Evolutionary conservation across 2,797 vertebrate genomes (phyloP).

Genomic region (Eurystomus glaucurus): DNA sequence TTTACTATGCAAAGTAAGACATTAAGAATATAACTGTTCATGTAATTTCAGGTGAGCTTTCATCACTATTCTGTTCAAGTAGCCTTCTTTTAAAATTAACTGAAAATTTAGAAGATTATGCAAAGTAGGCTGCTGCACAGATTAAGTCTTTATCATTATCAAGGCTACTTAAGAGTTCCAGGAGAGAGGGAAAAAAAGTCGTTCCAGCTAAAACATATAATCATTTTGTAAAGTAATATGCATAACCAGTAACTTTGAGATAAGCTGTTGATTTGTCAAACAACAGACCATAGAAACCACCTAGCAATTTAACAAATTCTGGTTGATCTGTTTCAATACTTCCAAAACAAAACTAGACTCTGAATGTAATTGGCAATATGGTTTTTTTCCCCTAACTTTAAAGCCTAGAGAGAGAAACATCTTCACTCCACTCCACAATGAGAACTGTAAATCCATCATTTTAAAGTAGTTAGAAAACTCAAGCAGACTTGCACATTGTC

Average conservation of each 20-base stretch:
- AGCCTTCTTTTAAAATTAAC: neutral
- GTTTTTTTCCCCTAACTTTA: neutral
- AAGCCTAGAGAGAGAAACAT: neutral
- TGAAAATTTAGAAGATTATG: conserved; percentile 14
- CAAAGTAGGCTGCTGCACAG: neutral
- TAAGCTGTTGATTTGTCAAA: neutral
- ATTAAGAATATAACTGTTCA: neutral
- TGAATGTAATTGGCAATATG: neutral
- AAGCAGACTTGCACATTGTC: neutral
- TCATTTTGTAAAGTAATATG: neutral
- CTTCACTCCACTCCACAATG: neutral
- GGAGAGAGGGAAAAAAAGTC: neutral
- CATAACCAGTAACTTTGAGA: neutral
- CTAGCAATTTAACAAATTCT: neutral
- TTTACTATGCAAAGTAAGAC: neutral
- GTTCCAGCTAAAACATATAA: neutral
- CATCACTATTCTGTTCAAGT: neutral
- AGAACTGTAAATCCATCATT: neutral
- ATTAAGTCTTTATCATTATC: neutral
- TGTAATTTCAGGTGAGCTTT: neutral
- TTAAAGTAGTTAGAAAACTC: neutral
- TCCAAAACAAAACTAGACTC: neutral
- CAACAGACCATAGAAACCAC: neutral
- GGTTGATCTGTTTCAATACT: neutral
- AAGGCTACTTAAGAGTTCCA: neutral